Conservation (phyloP, 2,888 invertebrate species). For the Oscheius sp. region DNA sequence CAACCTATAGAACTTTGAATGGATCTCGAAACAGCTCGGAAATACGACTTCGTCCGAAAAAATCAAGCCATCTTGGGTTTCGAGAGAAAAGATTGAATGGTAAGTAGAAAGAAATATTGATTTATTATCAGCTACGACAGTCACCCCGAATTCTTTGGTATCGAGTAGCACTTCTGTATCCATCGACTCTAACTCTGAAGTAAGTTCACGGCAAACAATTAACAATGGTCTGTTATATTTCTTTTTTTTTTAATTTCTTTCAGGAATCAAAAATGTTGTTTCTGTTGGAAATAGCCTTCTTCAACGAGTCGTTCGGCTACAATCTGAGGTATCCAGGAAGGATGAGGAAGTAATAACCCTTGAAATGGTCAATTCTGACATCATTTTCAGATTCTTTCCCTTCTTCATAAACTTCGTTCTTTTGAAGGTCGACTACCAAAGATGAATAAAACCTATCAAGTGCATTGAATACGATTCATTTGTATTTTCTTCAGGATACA, state of each 20-base stretch:
- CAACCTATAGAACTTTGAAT: background rate
- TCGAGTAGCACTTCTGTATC: conserved; percentile 11
- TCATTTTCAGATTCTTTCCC: conserved; percentile 3
- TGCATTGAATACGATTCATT: too few relatives aligned
- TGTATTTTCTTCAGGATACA: background rate
- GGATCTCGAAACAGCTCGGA: conserved; percentile 2
- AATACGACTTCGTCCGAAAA: background rate
- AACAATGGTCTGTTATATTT: background rate
- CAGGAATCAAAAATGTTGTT: background rate
- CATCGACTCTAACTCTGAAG: conserved; percentile 19
- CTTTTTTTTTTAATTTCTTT: background rate
- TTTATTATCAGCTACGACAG: conserved; percentile 5
- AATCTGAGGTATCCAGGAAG: conserved; percentile 50
- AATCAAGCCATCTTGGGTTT: background rate
- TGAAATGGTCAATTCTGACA: background rate
- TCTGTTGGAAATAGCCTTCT: conserved; percentile 50
- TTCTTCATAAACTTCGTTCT: background rate
- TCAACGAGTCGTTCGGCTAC: conserved; percentile 57
- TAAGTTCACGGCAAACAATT: conserved; percentile 1
- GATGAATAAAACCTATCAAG: background rate
- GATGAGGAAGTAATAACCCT: conserved; percentile 47
- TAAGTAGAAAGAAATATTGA: background rate
- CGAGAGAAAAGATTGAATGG: conserved; percentile 13
- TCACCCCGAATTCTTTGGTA: background rate
- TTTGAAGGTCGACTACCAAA: conserved; percentile 12